Percentiles rank a stretch among this genome's conserved stretches.
phyloP scores from a whole-genome alignment of 2,113 vertebrate species.

The Scytalopus superciliaris region DNA sequence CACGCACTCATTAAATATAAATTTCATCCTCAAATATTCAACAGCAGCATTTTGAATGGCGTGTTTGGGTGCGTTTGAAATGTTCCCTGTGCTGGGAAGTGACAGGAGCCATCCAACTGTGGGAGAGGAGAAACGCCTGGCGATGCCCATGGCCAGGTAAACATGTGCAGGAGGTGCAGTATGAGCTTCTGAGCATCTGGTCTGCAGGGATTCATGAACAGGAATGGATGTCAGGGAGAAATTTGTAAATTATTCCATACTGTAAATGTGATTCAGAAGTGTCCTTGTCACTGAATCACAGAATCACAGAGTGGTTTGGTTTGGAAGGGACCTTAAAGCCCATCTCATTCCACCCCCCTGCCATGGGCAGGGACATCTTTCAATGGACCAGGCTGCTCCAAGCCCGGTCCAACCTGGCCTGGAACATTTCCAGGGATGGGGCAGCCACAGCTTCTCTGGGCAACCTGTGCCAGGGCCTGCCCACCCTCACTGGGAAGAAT shows the following conservation, averaged over 20 bases:
- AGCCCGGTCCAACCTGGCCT: accelerated
- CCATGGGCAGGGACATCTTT: background rate
- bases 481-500: background rate
- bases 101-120: background rate
- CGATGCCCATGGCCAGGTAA: accelerated
- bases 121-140: background rate
- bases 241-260: background rate
- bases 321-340: background rate
- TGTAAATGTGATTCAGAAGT: background rate
- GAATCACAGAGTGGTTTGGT: background rate
- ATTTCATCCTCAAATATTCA: slow-evolving; percentile 22
- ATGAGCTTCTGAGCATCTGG: background rate
- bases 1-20: slow-evolving; percentile 24
- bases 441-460: background rate
- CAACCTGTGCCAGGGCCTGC: background rate
- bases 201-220: background rate
- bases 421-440: background rate
- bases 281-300: background rate
- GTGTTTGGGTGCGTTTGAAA: background rate
- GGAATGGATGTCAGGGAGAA: background rate
- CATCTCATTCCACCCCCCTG: background rate
- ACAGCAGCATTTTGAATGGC: background rate
- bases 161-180: background rate
- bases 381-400: background rate
- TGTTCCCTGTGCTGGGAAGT: background rate